Conservation (phyloP, 2,888 invertebrate species). For the Sarcophaga caerulescens region DNA sequence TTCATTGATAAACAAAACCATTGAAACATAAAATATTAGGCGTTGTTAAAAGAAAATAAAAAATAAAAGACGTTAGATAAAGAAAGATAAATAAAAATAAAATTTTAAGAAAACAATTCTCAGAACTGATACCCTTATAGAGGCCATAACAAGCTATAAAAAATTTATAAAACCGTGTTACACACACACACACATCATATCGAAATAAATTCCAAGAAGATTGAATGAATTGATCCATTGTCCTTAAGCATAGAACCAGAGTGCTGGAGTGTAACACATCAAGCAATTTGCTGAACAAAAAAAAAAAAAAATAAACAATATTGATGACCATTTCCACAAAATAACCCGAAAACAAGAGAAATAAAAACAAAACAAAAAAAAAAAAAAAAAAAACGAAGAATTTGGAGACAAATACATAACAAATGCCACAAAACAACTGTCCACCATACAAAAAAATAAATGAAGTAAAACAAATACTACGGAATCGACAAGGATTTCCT, state of each 20-base stretch:
- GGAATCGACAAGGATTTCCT: not conserved
- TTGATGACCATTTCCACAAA: constrained; percentile 60
- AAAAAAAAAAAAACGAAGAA: constrained; percentile 18
- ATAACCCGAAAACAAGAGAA: constrained; percentile 27
- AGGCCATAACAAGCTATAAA: not conserved
- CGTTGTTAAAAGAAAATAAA: not conserved
- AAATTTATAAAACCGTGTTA: constrained; percentile 2
- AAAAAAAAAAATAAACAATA: constrained; percentile 25
- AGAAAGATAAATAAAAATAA: constrained; percentile 14
- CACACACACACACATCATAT: not conserved
- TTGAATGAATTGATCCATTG: constrained; percentile 59
- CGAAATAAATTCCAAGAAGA: constrained; percentile 14
- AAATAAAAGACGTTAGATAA: not conserved
- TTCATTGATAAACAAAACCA: constrained; percentile 58
- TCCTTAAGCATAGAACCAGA: constrained; percentile 40
- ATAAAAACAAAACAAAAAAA: not conserved
- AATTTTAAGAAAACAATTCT: constrained; percentile 23
- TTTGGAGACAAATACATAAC: constrained; percentile 17
- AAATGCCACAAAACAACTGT: constrained; percentile 55
- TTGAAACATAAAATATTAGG: constrained; percentile 24
- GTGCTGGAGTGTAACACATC: constrained; percentile 67
- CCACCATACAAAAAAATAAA: constrained; percentile 27
- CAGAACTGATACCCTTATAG: constrained; percentile 49
- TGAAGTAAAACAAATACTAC: constrained; percentile 29
- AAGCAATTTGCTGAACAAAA: constrained; percentile 59